Evolutionary conservation across 1,140 invertebrate species (phyloP).

Genomic region (Drosophila erecta): DNA sequence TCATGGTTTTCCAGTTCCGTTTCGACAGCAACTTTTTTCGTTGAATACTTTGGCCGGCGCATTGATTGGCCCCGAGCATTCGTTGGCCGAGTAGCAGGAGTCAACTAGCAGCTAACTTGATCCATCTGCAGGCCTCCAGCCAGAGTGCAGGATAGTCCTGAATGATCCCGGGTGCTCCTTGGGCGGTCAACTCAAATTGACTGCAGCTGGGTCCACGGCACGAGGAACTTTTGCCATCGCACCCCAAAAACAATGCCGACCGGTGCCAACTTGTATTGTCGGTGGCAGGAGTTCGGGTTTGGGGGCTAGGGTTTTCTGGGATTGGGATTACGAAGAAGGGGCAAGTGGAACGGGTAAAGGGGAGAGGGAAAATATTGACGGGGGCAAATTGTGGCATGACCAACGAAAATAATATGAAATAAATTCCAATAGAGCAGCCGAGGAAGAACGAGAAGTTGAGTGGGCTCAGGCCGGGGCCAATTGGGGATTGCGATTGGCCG

Average conservation of each 20-base stretch:
- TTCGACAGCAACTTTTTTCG: conserved; percentile 58
- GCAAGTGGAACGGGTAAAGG: neutral
- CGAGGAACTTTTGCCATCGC: conserved; percentile 45
- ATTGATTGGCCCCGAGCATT: conserved; percentile 33
- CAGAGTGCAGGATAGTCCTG: conserved; percentile 16
- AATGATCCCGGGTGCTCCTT: neutral
- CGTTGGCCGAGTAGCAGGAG: conserved; percentile 19
- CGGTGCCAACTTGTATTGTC: conserved; percentile 53
- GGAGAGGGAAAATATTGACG: neutral
- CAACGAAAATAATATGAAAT: conserved; percentile 75
- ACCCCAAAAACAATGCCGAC: conserved; percentile 66
- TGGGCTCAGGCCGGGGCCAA: conserved; percentile 8
- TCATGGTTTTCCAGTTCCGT: conserved; percentile 34
- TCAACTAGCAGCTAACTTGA: conserved; percentile 55
- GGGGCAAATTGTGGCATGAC: conserved; percentile 2
- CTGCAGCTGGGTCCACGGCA: conserved; percentile 67
- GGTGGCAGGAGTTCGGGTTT: conserved; percentile 2
- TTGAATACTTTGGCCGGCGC: conserved; percentile 69
- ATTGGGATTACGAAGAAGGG: neutral
- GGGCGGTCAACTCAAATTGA: conserved; percentile 62
- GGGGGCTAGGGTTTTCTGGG: neutral
- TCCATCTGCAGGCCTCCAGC: conserved; percentile 49
- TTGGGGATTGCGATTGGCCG: neutral
- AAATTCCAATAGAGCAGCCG: conserved; percentile 59
- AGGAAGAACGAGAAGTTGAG: conserved; percentile 21